A percentile compares a stretch with the other conserved stretches of the same genome.
Conservation (phyloP, 2,888 invertebrate species). For the Crepidodera aurea region DNA sequence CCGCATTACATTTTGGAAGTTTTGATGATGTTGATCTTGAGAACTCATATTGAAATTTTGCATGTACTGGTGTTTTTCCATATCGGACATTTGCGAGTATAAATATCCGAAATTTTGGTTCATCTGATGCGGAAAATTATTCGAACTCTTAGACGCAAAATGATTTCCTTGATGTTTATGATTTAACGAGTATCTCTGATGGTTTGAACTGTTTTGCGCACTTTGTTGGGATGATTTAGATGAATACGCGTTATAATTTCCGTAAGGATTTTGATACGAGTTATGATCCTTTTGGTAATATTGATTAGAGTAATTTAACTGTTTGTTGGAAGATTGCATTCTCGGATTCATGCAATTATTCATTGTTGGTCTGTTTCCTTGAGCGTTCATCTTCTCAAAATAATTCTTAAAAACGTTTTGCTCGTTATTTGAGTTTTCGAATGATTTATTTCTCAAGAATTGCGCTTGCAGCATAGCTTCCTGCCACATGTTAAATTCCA, state of each 20-base stretch:
- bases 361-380: slow-evolving; percentile 6
- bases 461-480: slow-evolving; percentile 67
- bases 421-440: slow-evolving; percentile 49
- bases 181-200: slow-evolving; percentile 8
- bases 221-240: slow-evolving; percentile 12
- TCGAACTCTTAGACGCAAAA: slow-evolving; percentile 6
- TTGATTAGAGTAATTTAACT: slow-evolving; percentile 21
- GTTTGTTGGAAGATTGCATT: slow-evolving; percentile 30
- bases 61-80: slow-evolving; percentile 39
- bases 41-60: slow-evolving; percentile 49
- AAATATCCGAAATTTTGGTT: slow-evolving; percentile 36
- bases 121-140: slow-evolving; percentile 22
- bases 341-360: slow-evolving; percentile 27
- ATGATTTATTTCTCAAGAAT: slow-evolving; percentile 52
- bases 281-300: slow-evolving; percentile 38
- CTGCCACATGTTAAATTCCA: slow-evolving; percentile 75
- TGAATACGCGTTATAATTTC: slow-evolving; percentile 48
- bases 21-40: slow-evolving; percentile 52
- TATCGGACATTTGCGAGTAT: slow-evolving; percentile 31
- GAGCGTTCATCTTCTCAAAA: slow-evolving; percentile 43
- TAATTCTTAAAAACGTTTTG: slow-evolving; percentile 42
- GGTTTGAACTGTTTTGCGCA: slow-evolving; percentile 4
- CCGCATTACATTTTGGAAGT: slow-evolving; percentile 38
- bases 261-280: slow-evolving; percentile 48
- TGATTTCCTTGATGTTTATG: slow-evolving; percentile 17